Conservation (phyloP, 1,140 invertebrate species). For the Oryctes rhinoceros region DNA sequence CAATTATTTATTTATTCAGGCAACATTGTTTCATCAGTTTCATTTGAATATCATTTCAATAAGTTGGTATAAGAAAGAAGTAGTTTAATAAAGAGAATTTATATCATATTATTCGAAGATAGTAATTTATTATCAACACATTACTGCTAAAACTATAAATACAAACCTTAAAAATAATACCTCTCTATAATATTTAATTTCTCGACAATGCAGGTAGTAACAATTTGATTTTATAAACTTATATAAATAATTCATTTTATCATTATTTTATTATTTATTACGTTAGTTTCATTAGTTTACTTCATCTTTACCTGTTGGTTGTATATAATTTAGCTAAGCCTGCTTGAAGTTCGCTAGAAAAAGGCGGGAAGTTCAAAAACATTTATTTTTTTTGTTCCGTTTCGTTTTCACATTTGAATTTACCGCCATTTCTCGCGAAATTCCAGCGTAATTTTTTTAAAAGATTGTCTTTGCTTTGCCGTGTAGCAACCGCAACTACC, state of each 20-base stretch:
- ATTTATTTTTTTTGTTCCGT: neutral
- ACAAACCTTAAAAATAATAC: conserved; percentile 37
- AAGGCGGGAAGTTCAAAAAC: neutral
- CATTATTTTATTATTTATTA: conserved; percentile 18
- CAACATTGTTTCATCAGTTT: conserved; percentile 39
- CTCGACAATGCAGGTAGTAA: conserved; percentile 11
- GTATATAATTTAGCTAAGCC: conserved; percentile 39
- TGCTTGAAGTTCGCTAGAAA: conserved; percentile 23
- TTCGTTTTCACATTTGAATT: neutral
- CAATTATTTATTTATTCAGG: conserved; percentile 40
- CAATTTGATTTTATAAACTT: conserved; percentile 40
- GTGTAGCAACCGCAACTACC: conserved; percentile 32
- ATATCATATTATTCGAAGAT: neutral
- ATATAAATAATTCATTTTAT: conserved; percentile 40
- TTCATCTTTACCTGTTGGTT: conserved; percentile 20
- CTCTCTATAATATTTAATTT: conserved; percentile 24
- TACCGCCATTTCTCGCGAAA: neutral
- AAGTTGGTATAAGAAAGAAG: conserved; percentile 19
- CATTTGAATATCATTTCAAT: conserved; percentile 27
- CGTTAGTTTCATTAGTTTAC: conserved; percentile 16
- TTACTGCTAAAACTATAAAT: conserved; percentile 14
- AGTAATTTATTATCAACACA: neutral
- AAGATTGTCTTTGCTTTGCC: conserved; percentile 37
- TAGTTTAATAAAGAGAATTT: neutral
- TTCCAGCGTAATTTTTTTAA: conserved; percentile 14